Base-by-base conservation (phyloP, 2,113 vertebrate genomes). In the Eolophus roseicapilla region DNA sequence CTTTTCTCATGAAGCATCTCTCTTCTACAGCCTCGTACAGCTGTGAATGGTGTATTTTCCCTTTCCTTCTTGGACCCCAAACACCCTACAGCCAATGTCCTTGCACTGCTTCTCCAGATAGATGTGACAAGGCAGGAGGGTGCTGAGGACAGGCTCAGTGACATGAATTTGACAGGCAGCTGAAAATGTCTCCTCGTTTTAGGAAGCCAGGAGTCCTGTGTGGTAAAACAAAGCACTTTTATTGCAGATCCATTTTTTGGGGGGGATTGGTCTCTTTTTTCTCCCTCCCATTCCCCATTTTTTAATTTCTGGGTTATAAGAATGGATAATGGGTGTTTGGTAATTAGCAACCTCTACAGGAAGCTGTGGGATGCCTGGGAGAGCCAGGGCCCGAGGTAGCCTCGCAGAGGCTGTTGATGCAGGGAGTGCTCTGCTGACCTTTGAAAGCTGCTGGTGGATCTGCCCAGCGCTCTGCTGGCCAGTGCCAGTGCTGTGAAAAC, bases 401-500 rank as follows among this genome's bases (percentile, higher is more conserved):
- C 41, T 96, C 88, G 35, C 0, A 13, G 52, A 95, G 49, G 29
- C 88, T 89, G 75, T 52, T 75, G 91, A 94, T 88, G 46, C 91
- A 96, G 94, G 65, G 90, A 92, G 33, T 82, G 65, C 89, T 87
- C 52, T 39, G 68, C 69, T 84, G 97, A 68, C 93, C 77, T 96
- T 87, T 64, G 75, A 82, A 92, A 87, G 80, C 68, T 96, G 81
- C 65, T 84, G 89, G 31, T 96, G 52, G 82, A 94, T 97, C 93
- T 97, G 95, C 86, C 81, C 93, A 75, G 88, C 28, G 35, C 80
- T 92, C 78, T 96, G 86, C 68, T 81, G 82, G 90, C 90, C 85
- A 69, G 68, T 96, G 82, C 39, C 93, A 95, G 67, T 47, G 53
- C 90, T 97, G 65, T 91, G 97, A 92, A 98, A 98, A 95, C 75